Evolutionary conservation across 1,140 invertebrate species (phyloP), one percentile per base, ranked within the genome.

Genomic region (Conopomorpha cramerella): DNA sequence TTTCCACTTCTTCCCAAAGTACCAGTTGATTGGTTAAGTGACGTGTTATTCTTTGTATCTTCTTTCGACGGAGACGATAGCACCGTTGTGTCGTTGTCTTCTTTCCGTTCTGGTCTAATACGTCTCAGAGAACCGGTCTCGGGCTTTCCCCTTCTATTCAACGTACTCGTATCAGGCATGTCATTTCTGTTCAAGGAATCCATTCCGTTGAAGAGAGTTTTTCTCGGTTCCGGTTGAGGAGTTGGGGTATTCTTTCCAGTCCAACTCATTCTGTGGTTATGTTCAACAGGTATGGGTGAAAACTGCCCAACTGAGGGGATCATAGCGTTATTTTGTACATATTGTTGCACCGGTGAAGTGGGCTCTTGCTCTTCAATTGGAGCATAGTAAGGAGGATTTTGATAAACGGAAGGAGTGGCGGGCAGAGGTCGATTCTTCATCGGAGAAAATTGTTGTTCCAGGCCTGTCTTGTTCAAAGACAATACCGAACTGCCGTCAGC

Each of bases 401-500:
- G 54, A 45, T 59, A 65, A 42, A 72, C 64, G 28, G 77, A 77
- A 8, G 81, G 81, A 11, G 78, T 81, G 3, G 81, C 81, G 10
- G 85, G 83, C n/a, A 84, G 64, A 0, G 81, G 81, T 26, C 81
- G 66, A 39, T 81, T 81, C 18, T 80, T 73, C 81, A 84, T 84
- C 0, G 80, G 81, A 2, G 80, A 70, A 10, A 78, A 81, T 35
- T 55, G 63, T 45, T 52, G 71, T 56, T 78, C 78, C 15, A 63
- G 49, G 15, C 63, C 64, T 38, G 47, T 73, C 56, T 87, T 88
- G 53, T 89, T 88, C 30, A 93, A 59, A 30, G 89, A 91, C 2
- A 90, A 65, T 2, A 84, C 84, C 0, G 90, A 92, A 48, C 89
- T 92, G 4, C 91, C 91, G 42, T 91, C 88, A 1, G 89, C 91